Base-by-base conservation (phyloP, 2,113 vertebrate species). In the Colistium nudipinnis region DNA sequence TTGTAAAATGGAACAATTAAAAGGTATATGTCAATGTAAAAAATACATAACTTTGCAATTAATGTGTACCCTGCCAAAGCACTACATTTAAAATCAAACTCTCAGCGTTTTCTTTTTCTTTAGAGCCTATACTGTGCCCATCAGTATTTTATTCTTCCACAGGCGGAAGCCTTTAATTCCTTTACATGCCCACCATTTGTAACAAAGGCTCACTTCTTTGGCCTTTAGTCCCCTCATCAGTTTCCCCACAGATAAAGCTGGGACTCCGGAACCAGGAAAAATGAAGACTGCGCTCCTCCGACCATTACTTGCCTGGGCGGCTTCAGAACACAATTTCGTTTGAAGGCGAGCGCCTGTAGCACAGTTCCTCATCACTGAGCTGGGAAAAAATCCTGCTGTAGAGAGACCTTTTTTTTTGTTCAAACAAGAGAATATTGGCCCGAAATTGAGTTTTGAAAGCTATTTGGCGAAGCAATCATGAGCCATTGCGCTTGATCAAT, bases 251-350 rank as follows among this genome's bases (percentile, higher is more conserved):
- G 64, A 83, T 80, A 69, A 80, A 43, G 28, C 62, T 14, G 35
- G 25, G 38, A 53, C 35, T 27, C 8, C 43, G 28, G 53, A 65
- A 76, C 31, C 28, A 54, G 59, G 54, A 70, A 64, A 45, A 67
- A 67, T 77, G 25, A 76, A 70, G 35, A 52, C 59, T 70, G 55
- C 63, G 35, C 60, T 77, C 65, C 64, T 74, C 31, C 2, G 16
- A 82, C 72, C 24, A 35, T 13, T 49, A 66, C 59, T 70, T 62
- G 36, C 62, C 78, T 75, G 72, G 38, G 44, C 76, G 76, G 52
- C 65, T 82, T 67, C 25, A 52, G 65, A 77, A 70, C 56, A 70
- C 62, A 80, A 79, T 62, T 41, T 77, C 49, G 49, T 75, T 52
- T 69, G 71, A 70, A 79, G 74, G 41, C 47, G 30, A 55, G 55